Conservation (phyloP, 2,888 invertebrate species). For the Sisyra nigra region DNA sequence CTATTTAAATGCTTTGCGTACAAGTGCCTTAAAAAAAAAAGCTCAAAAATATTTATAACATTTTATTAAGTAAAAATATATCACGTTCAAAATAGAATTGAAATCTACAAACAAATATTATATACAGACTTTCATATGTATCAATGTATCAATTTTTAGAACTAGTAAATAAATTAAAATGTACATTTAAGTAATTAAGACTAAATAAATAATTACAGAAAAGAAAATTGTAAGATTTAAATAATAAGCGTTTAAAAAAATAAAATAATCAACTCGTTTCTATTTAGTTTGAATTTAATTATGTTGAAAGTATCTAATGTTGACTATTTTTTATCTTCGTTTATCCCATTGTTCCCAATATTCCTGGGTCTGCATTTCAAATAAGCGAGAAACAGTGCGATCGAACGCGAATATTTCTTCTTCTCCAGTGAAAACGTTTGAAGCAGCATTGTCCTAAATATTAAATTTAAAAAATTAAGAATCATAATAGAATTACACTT, state of each 20-base stretch:
- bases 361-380: constrained; percentile 90
- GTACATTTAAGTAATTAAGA: not conserved
- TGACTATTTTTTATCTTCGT: not conserved
- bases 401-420: constrained; percentile 97
- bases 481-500: not conserved
- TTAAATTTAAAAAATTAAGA: constrained; percentile 7
- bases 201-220: not conserved
- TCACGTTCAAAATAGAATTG: too few relatives aligned
- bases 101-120: too few relatives aligned
- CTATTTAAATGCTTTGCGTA: too few relatives aligned
- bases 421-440: constrained; percentile 91
- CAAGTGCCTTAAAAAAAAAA: too few relatives aligned
- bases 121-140: too few relatives aligned
- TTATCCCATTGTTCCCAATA: constrained; percentile 58
- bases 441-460: constrained; percentile 52
- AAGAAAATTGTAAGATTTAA: not conserved
- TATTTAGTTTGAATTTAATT: not conserved
- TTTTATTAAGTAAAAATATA: too few relatives aligned
- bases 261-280: not conserved
- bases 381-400: constrained; percentile 79
- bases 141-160: not conserved
- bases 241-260: not conserved
- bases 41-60: too few relatives aligned
- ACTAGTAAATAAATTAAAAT: not conserved
- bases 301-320: not conserved